Base-by-base conservation (phyloP, 2,888 invertebrate genomes). In the Nemapogon koenigi region DNA sequence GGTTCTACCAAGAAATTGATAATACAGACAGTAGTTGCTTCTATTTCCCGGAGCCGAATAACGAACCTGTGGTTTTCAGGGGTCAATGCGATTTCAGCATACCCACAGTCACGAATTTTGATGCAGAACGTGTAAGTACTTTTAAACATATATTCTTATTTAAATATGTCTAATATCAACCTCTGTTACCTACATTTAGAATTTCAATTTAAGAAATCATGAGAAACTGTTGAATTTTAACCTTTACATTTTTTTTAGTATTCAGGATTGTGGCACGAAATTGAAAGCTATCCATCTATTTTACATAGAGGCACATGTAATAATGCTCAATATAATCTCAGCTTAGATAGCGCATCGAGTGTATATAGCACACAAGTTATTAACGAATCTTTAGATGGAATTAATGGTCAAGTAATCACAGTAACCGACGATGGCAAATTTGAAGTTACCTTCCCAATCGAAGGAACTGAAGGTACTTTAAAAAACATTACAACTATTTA, bases 291-390 rank as follows among this genome's bases (percentile, higher is more conserved):
- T 39, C 50, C 55, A 27, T 54, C 62, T 2, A 49, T 50, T 10
- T 57, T 55, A 49, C 67, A 68, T 57, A 41, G 37, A 2, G 69
- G 66, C 1, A 49, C 54, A 0, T 70, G 70, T 32, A 57, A 55
- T 28, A 57, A 62, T 0, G 71, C 70, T 1, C 44, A 39, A 0
- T 73, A 73, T 45, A 48, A 49, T 2, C 44, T 55, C 1, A 53
- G 54, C n/a, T 35, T 39, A 2, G 46, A 42, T 13, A 55, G 52
- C 4, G 45, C 47, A 4, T 58, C 72, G 1, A 42, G 46, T 2
- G 65, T 73, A 1, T 49, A 50, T 41, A 75, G 70, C 46, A 68
- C 65, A 0, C 63, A 72, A 51, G 65, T 76, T 1, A 44, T 64
- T 2, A 46, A 55, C 6, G 62, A 61, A 38, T 51, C 53, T 2